Base-by-base conservation (phyloP, 2,797 vertebrate species). In the Linurgus olivaceus region DNA sequence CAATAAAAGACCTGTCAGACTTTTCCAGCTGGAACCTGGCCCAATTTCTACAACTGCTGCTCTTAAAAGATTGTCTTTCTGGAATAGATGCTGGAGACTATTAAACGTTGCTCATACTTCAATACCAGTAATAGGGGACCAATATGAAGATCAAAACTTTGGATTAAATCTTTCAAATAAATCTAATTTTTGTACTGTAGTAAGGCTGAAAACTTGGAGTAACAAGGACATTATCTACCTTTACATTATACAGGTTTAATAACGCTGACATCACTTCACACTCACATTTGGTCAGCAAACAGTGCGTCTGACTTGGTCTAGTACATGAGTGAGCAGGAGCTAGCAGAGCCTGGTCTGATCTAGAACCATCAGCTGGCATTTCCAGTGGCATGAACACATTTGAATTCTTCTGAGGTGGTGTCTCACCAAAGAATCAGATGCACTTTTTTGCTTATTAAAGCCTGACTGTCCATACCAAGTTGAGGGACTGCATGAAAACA, bases 241-340 rank as follows among this genome's bases (percentile, higher is more conserved):
- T 79, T 85, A 35, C 6, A 3, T 63, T 67, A 12, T 35, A 10
- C 40, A 62, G 19, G 15, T 66, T 79, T 91, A 44, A 17, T 80
- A n/a, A 35, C 3, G 23, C 45, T 61, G 29, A 6, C 10, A 17
- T 8, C 29, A 31, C 40, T 66, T 62, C 62, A 38, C 11, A 23
- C 23, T n/a, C 12, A 4, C 1, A 1, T 70, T 75, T 66, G 44
- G 18, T 71, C 63, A 76, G 31, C 21, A 37, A n/a, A 23, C 28
- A 16, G 8, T 9, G 6, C 19, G 2, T 51, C 45, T 29, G 8
- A 16, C 11, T 61, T 33, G 31, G 16, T 73, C 13, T 29, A 50
- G 0, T 0, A 2, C 9, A 9, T 1, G 4, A 73, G 16, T 0
- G 2, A 76, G 33, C 13, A 3, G 1, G 28, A 68, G 35, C 7